Evolutionary conservation across 1,140 invertebrate genomes (phyloP), one percentile per base, ranked within the genome.

Genomic region (Drosophila rufa): DNA sequence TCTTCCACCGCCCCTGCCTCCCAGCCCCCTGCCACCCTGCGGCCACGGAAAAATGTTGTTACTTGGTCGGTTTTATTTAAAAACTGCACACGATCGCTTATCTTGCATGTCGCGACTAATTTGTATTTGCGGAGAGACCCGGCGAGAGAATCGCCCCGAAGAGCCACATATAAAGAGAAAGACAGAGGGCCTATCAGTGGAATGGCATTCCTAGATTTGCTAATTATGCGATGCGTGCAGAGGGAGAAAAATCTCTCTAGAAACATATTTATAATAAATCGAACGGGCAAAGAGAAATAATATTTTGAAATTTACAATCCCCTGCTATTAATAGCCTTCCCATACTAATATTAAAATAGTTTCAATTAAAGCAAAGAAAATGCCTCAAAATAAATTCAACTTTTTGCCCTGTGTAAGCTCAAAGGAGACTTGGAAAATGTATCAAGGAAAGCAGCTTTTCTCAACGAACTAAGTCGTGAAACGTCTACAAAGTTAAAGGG

Each of bases 31-130:
- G 14, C 1, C 12, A 30, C 38, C 43, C 40, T 12, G 22, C 43
- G 46, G 30, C 46, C 46, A 70, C 55, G 33, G 51, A 36, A 70
- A 79, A 85, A 73, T 51, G 70, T 66, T 86, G 76, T 87, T 76
- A 45, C 61, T 75, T 48, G 64, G 47, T 48, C 25, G 7, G 38
- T 14, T 65, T 64, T 66, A 43, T 80, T 79, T 51, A 61, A 67
- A 75, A 79, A 67, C 15, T 67, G 77, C 65, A 74, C 67, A 62
- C 57, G 76, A 83, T 89, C 53, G 57, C 83, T 83, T 87, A 87
- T 87, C 84, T 87, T 78, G 77, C 80, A 89, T 89, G 84, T 89
- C 74, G 73, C 53, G 33, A 46, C 67, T 87, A 86, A 86, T 86
- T 86, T 86, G 70, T 86, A 82, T 87, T 79, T 69, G 67, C 27